These are phyloP conservation scores for Halichoeres trimaculatus DNA, from an alignment of 2,113 vertebrate species.

Conservation along the genomic window DNA sequence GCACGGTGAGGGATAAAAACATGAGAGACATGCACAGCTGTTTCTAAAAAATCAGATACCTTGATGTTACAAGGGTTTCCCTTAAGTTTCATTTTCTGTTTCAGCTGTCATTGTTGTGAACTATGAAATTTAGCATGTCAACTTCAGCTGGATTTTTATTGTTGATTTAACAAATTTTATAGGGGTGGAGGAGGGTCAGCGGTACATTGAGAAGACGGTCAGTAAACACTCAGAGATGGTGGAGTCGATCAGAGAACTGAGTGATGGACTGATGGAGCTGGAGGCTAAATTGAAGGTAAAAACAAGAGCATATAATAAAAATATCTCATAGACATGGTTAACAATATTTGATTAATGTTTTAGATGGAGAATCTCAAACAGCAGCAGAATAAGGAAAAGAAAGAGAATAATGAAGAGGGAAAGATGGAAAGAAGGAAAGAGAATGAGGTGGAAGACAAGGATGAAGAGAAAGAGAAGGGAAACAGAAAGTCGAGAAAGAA, in stretches of 20 bases:
- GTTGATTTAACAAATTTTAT: too few relatives aligned
- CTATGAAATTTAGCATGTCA: too few relatives aligned
- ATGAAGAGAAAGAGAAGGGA: background rate
- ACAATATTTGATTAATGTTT: background rate
- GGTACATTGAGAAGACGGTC: slow-evolving; percentile 87
- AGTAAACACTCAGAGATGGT: slow-evolving; percentile 88
- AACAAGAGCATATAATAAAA: background rate
- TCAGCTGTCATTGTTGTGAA: too few relatives aligned
- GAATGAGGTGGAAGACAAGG: background rate
- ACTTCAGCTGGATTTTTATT: too few relatives aligned
- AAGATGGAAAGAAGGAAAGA: slow-evolving; percentile 1
- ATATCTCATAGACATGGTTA: background rate
- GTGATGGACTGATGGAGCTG: slow-evolving; percentile 85
- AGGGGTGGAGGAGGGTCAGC: slow-evolving; percentile 91
- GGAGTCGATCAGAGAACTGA: slow-evolving; percentile 87
- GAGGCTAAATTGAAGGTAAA: slow-evolving; percentile 87
- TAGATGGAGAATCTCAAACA: slow-evolving; percentile 39
- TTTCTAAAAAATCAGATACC: too few relatives aligned
- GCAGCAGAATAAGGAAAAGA: background rate
- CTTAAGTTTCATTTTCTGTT: too few relatives aligned
- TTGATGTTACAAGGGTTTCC: too few relatives aligned
- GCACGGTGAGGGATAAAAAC: slow-evolving; percentile 83
- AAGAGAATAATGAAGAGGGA: slow-evolving; percentile 2
- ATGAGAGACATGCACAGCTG: too few relatives aligned
- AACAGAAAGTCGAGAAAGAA: slow-evolving; percentile 14